phyloP scores from a whole-genome alignment of 2,113 vertebrate species.

The Chamaetylas fuelleborni region DNA sequence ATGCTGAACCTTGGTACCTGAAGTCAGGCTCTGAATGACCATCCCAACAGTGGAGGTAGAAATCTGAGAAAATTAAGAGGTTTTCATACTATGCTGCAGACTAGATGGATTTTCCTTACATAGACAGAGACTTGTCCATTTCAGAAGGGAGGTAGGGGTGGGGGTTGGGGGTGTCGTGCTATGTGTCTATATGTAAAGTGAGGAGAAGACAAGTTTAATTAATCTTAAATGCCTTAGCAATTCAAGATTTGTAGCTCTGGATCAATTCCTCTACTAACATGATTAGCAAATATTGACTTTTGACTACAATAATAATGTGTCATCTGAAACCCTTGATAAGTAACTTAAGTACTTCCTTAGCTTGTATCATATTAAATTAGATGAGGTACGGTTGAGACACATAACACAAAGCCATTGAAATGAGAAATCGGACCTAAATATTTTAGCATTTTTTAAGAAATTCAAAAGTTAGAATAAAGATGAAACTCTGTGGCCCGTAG shows the following conservation, averaged over 20 bases:
- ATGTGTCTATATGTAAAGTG: neutral
- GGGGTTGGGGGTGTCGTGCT: neutral
- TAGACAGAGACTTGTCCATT: slow-evolving; percentile 22
- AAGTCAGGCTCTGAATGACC: neutral
- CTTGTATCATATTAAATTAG: slow-evolving; percentile 81
- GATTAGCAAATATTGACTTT: slow-evolving; percentile 85
- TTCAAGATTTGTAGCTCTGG: slow-evolving; percentile 74
- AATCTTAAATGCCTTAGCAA: slow-evolving; percentile 77
- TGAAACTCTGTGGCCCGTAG: slow-evolving; percentile 1
- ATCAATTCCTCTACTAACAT: slow-evolving; percentile 80
- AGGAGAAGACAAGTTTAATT: slow-evolving; percentile 73
- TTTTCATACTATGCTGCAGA: neutral
- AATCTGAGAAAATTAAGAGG: neutral
- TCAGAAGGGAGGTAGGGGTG: neutral
- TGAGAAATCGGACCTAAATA: slow-evolving; percentile 74
- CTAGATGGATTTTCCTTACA: neutral
- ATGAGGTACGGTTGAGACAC: slow-evolving; percentile 63
- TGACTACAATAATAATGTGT: slow-evolving; percentile 80
- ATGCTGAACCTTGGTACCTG: neutral
- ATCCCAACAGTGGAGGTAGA: neutral
- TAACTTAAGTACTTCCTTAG: slow-evolving; percentile 82
- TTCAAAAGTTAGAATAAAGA: slow-evolving; percentile 52
- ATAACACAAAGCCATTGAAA: slow-evolving; percentile 70
- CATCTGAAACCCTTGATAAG: slow-evolving; percentile 82
- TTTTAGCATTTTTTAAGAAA: slow-evolving; percentile 77